Evolutionary conservation across 2,113 vertebrate genomes (phyloP), one percentile per base, ranked within the genome.

Genomic region (Chionis minor): DNA sequence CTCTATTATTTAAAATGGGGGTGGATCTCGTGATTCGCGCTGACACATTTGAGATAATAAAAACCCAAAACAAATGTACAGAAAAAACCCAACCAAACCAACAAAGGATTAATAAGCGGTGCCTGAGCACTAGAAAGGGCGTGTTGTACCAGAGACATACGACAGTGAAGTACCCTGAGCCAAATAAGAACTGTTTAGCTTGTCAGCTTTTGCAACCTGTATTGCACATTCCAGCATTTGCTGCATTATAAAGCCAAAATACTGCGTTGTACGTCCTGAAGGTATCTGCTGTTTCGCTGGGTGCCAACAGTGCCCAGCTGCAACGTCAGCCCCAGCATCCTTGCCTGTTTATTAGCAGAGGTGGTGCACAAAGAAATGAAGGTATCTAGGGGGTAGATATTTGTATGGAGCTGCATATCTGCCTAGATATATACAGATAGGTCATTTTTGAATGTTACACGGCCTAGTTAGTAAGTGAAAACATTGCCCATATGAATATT

Each of bases 91-190:
- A 40, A 17, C 38, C 38, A 35, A 38, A 20, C 33, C 58, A 52
- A 79, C 40, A 62, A 21, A 78, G 81, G 90, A 72, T 79, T 51
- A 81, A 38, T 38, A 49, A 87, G 89, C 16, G 91, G 82, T 81
- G 77, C 92, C 80, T 61, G 91, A 63, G 72, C 86, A 62, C 86
- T 0, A 58, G 93, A 38, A 69, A 78, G 94, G 91, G 89, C 23
- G 12, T 24, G 5, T 85, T 66, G 78, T 82, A 82, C 90, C 67
- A 14, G 32, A 95, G 97, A 88, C 86, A 5, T 30, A 35, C 19
- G 96, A 94, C 70, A 65, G 70, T 86, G 82, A 66, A 96, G 90
- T 80, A 96, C 97, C 94, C 96, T 97, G 97, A 96, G 95, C 86
- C 94, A 84, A 86, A 88, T n/a, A 32, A 66, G 81, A 81, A 56